phyloP scores from a whole-genome alignment of 2,888 invertebrate species.

The Coleophora deauratella region DNA sequence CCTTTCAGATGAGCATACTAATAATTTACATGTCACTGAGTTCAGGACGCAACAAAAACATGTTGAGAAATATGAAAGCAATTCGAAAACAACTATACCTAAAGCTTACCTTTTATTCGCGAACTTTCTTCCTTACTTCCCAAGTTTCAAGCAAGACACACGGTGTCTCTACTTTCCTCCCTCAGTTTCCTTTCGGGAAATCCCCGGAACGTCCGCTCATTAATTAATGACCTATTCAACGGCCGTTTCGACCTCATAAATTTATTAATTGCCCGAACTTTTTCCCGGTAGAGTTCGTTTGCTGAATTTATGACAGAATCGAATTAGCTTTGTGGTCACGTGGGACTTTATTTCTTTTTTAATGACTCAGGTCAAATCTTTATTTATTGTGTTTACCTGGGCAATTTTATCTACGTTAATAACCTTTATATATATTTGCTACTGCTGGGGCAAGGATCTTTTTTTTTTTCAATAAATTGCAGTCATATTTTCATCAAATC shows the following conservation, averaged over 20 bases:
- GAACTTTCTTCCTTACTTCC: too few relatives aligned
- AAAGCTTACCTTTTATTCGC: too few relatives aligned
- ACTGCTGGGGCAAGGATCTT: too few relatives aligned
- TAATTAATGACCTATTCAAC: slow-evolving; percentile 19
- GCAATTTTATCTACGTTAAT: background rate
- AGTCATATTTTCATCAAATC: too few relatives aligned
- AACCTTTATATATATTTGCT: too few relatives aligned
- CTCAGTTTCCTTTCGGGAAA: slow-evolving; percentile 1
- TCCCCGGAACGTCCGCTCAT: slow-evolving; percentile 12
- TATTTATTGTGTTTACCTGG: background rate
- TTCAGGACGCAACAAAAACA: too few relatives aligned
- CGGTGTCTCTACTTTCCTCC: background rate
- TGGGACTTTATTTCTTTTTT: background rate
- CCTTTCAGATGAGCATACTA: too few relatives aligned
- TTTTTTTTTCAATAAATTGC: too few relatives aligned
- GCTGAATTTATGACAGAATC: background rate
- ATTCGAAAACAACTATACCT: too few relatives aligned
- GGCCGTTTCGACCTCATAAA: slow-evolving; percentile 15
- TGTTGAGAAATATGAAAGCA: too few relatives aligned
- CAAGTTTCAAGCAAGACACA: too few relatives aligned
- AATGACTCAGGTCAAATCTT: background rate
- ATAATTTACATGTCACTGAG: too few relatives aligned
- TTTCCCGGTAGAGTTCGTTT: slow-evolving; percentile 9
- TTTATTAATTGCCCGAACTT: slow-evolving; percentile 17
- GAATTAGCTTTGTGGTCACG: background rate